phyloP scores from a whole-genome alignment of 1,140 invertebrate genomes.

The Temnothorax curvispinosus region DNA sequence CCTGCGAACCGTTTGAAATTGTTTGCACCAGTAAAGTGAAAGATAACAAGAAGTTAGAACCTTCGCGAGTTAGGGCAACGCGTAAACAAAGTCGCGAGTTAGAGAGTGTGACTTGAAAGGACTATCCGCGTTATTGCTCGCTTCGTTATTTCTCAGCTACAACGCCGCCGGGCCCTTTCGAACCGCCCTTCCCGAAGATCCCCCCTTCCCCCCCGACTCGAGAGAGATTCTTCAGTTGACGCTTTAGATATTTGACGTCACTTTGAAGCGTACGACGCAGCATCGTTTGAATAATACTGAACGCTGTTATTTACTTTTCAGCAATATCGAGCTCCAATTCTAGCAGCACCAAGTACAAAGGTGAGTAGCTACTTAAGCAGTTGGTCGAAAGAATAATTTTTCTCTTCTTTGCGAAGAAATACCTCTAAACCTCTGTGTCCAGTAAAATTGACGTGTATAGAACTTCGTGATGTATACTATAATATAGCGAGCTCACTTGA shows the following conservation, averaged over 20 bases:
- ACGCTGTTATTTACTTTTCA: slow-evolving; percentile 73
- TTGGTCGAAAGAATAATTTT: background rate
- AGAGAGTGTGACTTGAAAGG: slow-evolving; percentile 37
- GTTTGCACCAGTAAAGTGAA: slow-evolving; percentile 58
- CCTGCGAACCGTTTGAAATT: slow-evolving; percentile 13
- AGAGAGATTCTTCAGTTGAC: slow-evolving; percentile 27
- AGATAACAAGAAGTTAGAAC: slow-evolving; percentile 64
- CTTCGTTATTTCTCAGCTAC: slow-evolving; percentile 42
- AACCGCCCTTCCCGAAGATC: background rate
- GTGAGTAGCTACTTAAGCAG: slow-evolving; percentile 67
- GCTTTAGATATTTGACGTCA: slow-evolving; percentile 10
- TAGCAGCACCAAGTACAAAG: slow-evolving; percentile 80
- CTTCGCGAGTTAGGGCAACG: slow-evolving; percentile 32
- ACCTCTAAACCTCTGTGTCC: background rate
- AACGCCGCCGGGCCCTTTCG: background rate
- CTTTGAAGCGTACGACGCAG: background rate
- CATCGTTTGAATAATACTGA: slow-evolving; percentile 54
- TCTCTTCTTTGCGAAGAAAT: background rate
- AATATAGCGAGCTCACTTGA: background rate
- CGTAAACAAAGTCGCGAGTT: slow-evolving; percentile 53
- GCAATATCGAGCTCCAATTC: slow-evolving; percentile 77
- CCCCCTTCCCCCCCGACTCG: background rate
- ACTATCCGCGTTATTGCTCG: slow-evolving; percentile 31
- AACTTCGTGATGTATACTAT: background rate
- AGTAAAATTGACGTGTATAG: background rate